Base-by-base conservation (phyloP, 2,113 vertebrate species). In the Scomber japonicus region DNA sequence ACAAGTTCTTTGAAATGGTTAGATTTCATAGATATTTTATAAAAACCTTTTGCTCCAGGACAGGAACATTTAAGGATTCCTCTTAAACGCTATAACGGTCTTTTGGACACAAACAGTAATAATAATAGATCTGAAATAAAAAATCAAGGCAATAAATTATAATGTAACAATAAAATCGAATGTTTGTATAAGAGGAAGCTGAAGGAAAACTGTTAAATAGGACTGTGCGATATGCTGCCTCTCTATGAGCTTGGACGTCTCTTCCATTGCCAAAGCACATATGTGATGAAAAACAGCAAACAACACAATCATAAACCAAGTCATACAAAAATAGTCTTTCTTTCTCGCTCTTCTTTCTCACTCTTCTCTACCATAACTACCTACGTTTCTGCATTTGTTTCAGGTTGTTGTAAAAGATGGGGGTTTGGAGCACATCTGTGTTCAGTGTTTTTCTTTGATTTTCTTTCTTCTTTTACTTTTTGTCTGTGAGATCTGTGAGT, bases 121-220 rank as follows among this genome's bases (percentile, higher is more conserved):
- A 55, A 57, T 7, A 51, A 13, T 40, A 19, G 30, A 44, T 0
- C 5, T 2, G 4, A 10, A 31, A 49, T 21, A 40, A 9, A n/a
- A 63, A 59, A 75, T 31, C 6, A 40, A 78, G 62, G 85, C 91
- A 89, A 91, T 92, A 91, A 88, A 67, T 44, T 7, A 31, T 60
- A 30, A 70, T 59, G 6, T 21, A 67, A 78, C 72, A 86, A 91
- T 83, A 75, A 69, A 51, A 64, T n/a, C 0, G 9, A 65, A 61
- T 12, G 9, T 71, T 79, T 78, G 65, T 83, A 75, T 79, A 83
- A 46, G 17, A 67, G n/a, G 60, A 71, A 72, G 50, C 15, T 60
- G 51, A 63, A 50, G 14, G 44, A 14, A 48, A 61, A 6, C 55
- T 45, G 50, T 27, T 63, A 40, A 9, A 40, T 40, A 40, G 7